A percentile compares a stretch with the other conserved stretches of the same genome.
These are phyloP conservation scores for Epinephelus coioides DNA, from an alignment of 2,797 vertebrate genomes.

Conservation along the genomic window DNA sequence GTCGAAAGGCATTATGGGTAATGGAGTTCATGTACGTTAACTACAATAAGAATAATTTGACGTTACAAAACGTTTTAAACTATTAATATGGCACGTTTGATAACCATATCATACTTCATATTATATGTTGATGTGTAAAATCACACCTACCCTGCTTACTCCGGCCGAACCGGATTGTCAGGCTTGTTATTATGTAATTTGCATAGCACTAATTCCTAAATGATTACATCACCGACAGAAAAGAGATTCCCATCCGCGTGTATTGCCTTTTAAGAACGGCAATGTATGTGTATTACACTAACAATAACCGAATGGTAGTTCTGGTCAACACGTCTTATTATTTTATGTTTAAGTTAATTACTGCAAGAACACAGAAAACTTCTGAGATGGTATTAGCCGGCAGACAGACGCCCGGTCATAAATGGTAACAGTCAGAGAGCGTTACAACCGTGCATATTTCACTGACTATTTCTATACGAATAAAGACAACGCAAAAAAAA, in stretches of 20 bases:
- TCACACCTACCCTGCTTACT: accelerated
- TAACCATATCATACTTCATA: accelerated
- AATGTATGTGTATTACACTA: background rate
- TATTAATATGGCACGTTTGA: accelerated
- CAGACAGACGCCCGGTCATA: background rate
- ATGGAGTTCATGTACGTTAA: slow-evolving; percentile 13
- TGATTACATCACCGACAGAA: slow-evolving; percentile 63
- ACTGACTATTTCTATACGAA: no score
- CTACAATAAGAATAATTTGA: background rate
- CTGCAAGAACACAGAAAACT: background rate
- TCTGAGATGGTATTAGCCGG: no score
- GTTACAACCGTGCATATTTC: background rate
- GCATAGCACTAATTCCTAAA: slow-evolving; percentile 57
- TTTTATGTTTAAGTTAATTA: background rate
- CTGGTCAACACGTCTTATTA: background rate
- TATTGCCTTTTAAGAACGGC: background rate
- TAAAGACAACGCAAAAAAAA: background rate
- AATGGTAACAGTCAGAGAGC: background rate
- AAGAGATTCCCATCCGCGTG: background rate
- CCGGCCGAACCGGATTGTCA: background rate
- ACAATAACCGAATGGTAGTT: background rate
- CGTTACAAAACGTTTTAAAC: background rate
- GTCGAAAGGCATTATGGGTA: slow-evolving; percentile 67
- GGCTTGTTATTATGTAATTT: slow-evolving; percentile 31
- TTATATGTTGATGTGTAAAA: background rate